Evolutionary conservation across 2,888 invertebrate species (phyloP).

Genomic region (Ashinkailepas kermadecensis): DNA sequence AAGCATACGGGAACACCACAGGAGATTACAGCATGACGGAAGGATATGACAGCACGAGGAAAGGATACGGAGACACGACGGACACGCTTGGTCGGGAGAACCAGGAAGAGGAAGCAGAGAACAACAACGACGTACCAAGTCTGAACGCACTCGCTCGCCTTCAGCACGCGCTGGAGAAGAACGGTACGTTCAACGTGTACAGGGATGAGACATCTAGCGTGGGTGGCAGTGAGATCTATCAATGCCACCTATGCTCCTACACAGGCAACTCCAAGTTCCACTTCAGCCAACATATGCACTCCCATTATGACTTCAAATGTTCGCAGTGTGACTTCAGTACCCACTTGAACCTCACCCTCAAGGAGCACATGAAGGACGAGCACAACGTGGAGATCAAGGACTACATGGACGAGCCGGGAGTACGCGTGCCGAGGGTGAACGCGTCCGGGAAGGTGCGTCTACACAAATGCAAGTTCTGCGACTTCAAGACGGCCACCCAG

Average conservation of each 20-base stretch:
- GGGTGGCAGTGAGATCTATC: constrained; percentile 38
- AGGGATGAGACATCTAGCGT: constrained; percentile 30
- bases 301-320: constrained; percentile 50
- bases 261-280: constrained; percentile 45
- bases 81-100: constrained; percentile 25
- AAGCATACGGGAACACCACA: neutral
- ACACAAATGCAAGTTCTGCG: constrained; percentile 88
- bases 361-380: constrained; percentile 46
- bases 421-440: constrained; percentile 56
- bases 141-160: constrained; percentile 31
- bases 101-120: constrained; percentile 19
- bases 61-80: constrained; percentile 24
- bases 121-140: constrained; percentile 18
- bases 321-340: constrained; percentile 44
- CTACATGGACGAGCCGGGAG: constrained; percentile 38
- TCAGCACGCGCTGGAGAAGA: constrained; percentile 31
- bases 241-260: constrained; percentile 49
- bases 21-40: constrained; percentile 26
- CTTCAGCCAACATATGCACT: constrained; percentile 51
- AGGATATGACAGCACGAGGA: constrained; percentile 27
- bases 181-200: constrained; percentile 29
- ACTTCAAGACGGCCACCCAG: constrained; percentile 74
- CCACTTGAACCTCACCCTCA: constrained; percentile 47
- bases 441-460: constrained; percentile 73
- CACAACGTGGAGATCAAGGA: constrained; percentile 50